Evolutionary conservation across 2,797 vertebrate genomes (phyloP).

Genomic region (Alca torda): DNA sequence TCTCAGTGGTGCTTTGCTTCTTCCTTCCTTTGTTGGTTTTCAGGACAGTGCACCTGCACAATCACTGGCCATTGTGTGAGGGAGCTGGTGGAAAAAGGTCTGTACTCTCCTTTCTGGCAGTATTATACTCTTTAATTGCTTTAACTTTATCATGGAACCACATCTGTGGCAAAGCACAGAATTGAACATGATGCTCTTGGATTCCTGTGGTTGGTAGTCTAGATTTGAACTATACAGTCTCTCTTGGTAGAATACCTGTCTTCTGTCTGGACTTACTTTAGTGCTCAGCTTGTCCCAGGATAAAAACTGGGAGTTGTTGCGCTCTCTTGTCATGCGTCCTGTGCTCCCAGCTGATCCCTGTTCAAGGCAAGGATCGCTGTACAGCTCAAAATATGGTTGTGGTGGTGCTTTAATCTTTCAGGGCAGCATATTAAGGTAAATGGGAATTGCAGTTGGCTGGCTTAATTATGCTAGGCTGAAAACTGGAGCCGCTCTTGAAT

Average conservation of each 20-base stretch:
- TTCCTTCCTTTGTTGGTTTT: neutral
- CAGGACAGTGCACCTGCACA: neutral
- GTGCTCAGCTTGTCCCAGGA: neutral
- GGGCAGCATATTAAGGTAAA: neutral
- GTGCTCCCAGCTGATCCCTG: neutral
- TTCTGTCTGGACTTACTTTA: neutral
- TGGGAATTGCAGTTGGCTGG: neutral
- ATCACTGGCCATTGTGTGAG: fast-evolving
- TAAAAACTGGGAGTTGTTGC: neutral
- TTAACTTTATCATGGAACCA: neutral
- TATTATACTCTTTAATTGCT: neutral
- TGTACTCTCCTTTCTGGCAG: neutral
- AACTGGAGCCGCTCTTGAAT: neutral
- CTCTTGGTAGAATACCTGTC: neutral
- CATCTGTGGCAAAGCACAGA: neutral
- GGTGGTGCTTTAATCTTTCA: neutral
- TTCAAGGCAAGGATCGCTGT: neutral
- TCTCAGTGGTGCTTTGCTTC: neutral
- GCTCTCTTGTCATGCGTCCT: neutral
- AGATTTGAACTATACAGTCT: neutral
- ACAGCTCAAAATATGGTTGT: neutral
- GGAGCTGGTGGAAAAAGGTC: neutral
- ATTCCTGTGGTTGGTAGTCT: neutral
- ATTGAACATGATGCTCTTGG: neutral
- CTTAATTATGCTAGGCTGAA: conserved; percentile 24